phyloP scores from a whole-genome alignment of 2,888 invertebrate species.

The Fragum fragum region DNA sequence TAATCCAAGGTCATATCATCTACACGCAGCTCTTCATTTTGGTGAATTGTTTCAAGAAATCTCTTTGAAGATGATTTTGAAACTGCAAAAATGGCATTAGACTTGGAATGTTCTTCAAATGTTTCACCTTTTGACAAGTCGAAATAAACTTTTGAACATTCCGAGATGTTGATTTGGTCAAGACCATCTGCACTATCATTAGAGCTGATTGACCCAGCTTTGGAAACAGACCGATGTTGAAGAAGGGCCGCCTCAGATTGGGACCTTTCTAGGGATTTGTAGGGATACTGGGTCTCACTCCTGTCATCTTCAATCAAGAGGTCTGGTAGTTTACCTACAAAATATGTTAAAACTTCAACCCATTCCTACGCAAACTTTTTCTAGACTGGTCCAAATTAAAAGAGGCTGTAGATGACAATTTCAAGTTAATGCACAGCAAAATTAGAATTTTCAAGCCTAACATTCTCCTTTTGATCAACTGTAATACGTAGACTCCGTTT shows the following conservation, averaged over 20 bases:
- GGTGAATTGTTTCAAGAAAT: conserved; percentile 84
- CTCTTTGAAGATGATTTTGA: conserved; percentile 66
- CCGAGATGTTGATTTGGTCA: conserved; percentile 78
- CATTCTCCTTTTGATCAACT: no score
- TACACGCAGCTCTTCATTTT: conserved; percentile 81
- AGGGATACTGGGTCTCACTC: conserved; percentile 43
- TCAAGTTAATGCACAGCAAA: no score
- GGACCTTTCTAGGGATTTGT: conserved; percentile 83
- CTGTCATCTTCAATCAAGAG: conserved; percentile 59
- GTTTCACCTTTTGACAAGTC: conserved; percentile 83
- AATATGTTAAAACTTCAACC: neutral
- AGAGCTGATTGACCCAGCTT: conserved; percentile 28
- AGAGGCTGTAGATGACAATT: no score
- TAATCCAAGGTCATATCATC: conserved; percentile 70
- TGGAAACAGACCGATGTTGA: conserved; percentile 39
- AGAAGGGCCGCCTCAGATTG: conserved; percentile 83
- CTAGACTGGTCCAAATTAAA: no score
- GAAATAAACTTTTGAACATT: conserved; percentile 85
- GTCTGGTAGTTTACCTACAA: conserved; percentile 57
- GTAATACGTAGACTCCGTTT: no score
- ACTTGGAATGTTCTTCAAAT: conserved; percentile 62
- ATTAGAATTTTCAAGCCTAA: no score
- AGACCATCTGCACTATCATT: conserved; percentile 38
- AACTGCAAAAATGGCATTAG: conserved; percentile 64
- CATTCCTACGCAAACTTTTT: no score